Conservation (phyloP, 2,113 vertebrate species). For the Etheostoma spectabile region DNA sequence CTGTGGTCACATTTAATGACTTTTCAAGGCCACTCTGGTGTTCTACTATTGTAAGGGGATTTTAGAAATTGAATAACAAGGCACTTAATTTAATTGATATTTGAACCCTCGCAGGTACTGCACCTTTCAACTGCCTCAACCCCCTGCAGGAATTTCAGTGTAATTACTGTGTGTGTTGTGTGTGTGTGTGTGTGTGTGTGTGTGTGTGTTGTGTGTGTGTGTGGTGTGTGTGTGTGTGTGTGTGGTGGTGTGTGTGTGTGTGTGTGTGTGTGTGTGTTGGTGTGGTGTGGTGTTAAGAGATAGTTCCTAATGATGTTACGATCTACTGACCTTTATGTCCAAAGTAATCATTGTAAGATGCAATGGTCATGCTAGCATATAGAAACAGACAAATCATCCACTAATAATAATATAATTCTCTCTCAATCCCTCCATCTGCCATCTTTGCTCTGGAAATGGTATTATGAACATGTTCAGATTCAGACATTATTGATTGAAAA, state of each 20-base stretch:
- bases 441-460: constrained; percentile 9
- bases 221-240: background rate
- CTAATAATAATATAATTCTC: background rate
- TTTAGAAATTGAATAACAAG: constrained; percentile 68
- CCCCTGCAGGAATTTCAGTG: constrained; percentile 39
- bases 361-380: background rate
- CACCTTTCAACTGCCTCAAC: constrained; percentile 46
- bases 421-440: constrained; percentile 11
- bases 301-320: background rate
- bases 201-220: constrained; percentile 5
- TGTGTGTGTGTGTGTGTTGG: background rate
- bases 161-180: constrained; percentile 13
- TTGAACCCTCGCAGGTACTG: constrained; percentile 45
- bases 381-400: constrained; percentile 1
- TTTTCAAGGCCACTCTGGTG: constrained; percentile 66
- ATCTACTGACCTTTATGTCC: constrained; percentile 19
- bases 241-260: constrained; percentile 3
- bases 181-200: background rate
- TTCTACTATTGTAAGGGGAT: constrained; percentile 60
- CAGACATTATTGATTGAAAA: constrained; percentile 5
- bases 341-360: constrained; percentile 6
- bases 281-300: too few species aligned
- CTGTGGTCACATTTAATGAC: constrained; percentile 73
- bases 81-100: constrained; percentile 75
- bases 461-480: background rate